Percentiles rank a stretch among this genome's conserved stretches.
These are phyloP conservation scores for Notospermus geniculatus DNA, from an alignment of 1,140 invertebrate genomes.

Conservation along the genomic window DNA sequence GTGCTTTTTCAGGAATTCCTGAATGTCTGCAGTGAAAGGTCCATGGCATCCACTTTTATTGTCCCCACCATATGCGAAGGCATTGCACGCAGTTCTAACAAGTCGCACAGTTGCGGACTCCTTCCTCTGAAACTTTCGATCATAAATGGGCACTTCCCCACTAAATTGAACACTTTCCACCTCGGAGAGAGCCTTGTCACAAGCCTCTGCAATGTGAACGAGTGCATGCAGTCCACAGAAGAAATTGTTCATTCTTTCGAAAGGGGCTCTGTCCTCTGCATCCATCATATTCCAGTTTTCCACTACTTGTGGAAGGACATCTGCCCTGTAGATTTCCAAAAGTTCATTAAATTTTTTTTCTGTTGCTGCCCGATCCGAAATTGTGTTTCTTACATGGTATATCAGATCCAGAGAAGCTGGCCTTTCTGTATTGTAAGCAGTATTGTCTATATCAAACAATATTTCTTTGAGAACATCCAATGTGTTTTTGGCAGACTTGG, in stretches of 20 bases:
- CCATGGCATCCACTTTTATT: too few relatives aligned
- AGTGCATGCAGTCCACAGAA: conserved; percentile 20
- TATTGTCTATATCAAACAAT: conserved; percentile 13
- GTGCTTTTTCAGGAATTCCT: too few relatives aligned
- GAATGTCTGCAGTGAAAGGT: too few relatives aligned
- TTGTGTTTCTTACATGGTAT: conserved; percentile 15
- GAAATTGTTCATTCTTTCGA: conserved; percentile 3
- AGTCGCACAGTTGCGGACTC: conserved; percentile 18
- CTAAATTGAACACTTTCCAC: conserved; percentile 8
- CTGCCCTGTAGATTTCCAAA: too few relatives aligned
- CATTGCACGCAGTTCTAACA: conserved; percentile 19
- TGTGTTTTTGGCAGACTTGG: conserved; percentile 18
- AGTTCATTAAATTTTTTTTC: too few relatives aligned
- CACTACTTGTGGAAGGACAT: conserved; percentile 17
- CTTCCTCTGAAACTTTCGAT: conserved; percentile 1
- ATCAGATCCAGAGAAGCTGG: conserved; percentile 13
- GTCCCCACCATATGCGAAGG: too few relatives aligned
- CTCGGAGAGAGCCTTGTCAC: conserved; percentile 7
- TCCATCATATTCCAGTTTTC: conserved; percentile 15
- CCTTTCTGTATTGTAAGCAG: conserved; percentile 12
- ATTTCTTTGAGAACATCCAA: conserved; percentile 21
- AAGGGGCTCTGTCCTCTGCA: conserved; percentile 8
- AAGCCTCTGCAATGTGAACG: conserved; percentile 21
- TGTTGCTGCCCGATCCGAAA: too few relatives aligned
- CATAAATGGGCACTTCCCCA: not conserved